Evolutionary conservation across 2,888 invertebrate species (phyloP).

Genomic region (Alsophila aescularia): DNA sequence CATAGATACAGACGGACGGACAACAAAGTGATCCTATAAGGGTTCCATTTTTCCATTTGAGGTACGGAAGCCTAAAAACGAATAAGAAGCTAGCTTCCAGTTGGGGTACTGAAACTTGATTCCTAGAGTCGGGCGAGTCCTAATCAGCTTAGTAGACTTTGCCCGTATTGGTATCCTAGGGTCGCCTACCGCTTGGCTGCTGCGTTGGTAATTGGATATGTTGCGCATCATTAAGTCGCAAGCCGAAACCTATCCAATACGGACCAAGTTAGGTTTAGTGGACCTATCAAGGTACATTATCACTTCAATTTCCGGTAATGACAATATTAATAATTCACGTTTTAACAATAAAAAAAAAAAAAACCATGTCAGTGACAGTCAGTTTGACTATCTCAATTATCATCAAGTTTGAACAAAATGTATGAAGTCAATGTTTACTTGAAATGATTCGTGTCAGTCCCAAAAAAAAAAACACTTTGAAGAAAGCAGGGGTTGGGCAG

Average conservation of each 20-base stretch:
- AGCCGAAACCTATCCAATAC: conserved; percentile 65
- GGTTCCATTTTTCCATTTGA: too few relatives aligned
- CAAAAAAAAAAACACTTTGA: conserved; percentile 55
- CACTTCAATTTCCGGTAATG: conserved; percentile 42
- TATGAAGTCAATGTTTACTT: conserved; percentile 26
- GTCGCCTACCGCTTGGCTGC: conserved; percentile 43
- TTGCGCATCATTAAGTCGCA: conserved; percentile 59
- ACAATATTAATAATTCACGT: conserved; percentile 1
- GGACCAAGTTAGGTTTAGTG: too few relatives aligned
- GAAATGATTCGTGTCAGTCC: conserved; percentile 49
- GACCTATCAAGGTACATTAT: conserved; percentile 44
- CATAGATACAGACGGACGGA: too few relatives aligned
- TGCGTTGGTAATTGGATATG: conserved; percentile 65
- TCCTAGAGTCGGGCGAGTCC: conserved; percentile 41
- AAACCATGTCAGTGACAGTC: neutral
- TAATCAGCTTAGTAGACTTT: conserved; percentile 51
- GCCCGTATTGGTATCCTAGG: conserved; percentile 49
- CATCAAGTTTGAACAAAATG: conserved; percentile 22
- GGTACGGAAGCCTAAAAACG: too few relatives aligned
- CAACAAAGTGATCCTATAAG: too few relatives aligned
- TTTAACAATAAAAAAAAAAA: neutral
- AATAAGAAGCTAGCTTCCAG: too few relatives aligned
- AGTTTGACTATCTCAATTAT: neutral
- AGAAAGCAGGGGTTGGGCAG: conserved; percentile 37
- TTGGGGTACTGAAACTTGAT: conserved; percentile 40